Conservation (phyloP, 2,797 vertebrate species). For the Odontamblyopus rebecca region DNA sequence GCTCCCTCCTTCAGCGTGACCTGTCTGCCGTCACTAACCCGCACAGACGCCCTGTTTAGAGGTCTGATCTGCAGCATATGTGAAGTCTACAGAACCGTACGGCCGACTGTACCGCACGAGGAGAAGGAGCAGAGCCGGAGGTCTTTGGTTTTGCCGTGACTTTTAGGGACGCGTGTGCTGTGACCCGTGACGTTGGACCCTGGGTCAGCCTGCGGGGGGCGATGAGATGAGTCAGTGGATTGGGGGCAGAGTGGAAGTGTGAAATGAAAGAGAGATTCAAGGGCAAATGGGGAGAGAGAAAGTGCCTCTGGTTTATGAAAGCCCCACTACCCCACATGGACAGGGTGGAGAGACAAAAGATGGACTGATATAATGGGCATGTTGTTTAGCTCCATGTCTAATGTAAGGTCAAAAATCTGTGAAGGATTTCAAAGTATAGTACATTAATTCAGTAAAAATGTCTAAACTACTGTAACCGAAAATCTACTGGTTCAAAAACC, state of each 20-base stretch:
- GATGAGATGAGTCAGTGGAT: conserved; percentile 70
- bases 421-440: no score
- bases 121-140: conserved; percentile 68
- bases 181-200: conserved; percentile 79
- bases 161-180: conserved; percentile 77
- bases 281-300: conserved; percentile 33
- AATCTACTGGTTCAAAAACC: no score
- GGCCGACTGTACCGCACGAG: conserved; percentile 47
- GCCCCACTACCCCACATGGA: conserved; percentile 12
- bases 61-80: conserved; percentile 76
- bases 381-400: no score
- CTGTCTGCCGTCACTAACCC: conserved; percentile 68
- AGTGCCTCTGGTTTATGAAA: not conserved
- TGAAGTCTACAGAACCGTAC: conserved; percentile 56
- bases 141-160: conserved; percentile 76
- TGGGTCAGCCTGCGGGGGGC: conserved; percentile 61
- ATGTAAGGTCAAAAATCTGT: no score
- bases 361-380: not conserved
- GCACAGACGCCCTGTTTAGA: conserved; percentile 76
- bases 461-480: no score
- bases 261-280: conserved; percentile 51
- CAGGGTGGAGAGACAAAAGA: no score
- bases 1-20: conserved; percentile 26
- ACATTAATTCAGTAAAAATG: no score
- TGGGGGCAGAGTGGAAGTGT: conserved; percentile 30